Percentiles rank a stretch among this genome's conserved stretches.
phyloP scores from a whole-genome alignment of 2,888 invertebrate species.

The Polyommatus icarus region DNA sequence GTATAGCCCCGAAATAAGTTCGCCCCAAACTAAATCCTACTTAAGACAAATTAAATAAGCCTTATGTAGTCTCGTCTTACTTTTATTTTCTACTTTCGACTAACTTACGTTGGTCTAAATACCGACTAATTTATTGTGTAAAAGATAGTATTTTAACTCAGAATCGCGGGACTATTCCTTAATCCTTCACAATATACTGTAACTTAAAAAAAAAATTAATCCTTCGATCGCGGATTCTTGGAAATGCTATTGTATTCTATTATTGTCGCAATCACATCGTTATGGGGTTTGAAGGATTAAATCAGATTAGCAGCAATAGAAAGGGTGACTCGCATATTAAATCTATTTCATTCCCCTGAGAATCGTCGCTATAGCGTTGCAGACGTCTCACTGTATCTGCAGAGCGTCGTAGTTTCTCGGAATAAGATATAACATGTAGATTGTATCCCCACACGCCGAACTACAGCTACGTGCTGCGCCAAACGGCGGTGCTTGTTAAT shows the following conservation, averaged over 20 bases:
- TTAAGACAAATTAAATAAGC: conserved; percentile 12
- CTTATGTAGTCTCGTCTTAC: background rate
- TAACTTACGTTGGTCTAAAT: background rate
- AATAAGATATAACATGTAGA: background rate
- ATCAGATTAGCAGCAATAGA: too few species aligned
- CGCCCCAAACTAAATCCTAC: background rate
- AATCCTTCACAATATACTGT: too few species aligned
- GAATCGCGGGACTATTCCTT: too few species aligned
- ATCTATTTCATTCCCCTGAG: background rate
- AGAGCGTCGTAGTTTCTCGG: background rate
- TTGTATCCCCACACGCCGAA: background rate
- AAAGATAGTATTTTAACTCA: too few species aligned
- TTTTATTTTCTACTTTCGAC: background rate
- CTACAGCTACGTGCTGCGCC: background rate
- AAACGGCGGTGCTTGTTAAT: background rate
- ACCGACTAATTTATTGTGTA: background rate
- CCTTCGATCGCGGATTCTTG: too few species aligned
- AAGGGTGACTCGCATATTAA: too few species aligned
- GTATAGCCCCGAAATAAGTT: background rate
- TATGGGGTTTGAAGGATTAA: too few species aligned
- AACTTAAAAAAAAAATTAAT: too few species aligned
- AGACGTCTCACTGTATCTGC: background rate
- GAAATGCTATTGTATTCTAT: too few species aligned
- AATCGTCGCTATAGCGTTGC: background rate
- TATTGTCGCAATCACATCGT: too few species aligned